Evolutionary conservation across 2,113 vertebrate species (phyloP).

Genomic region (Artemisiospiza belli): DNA sequence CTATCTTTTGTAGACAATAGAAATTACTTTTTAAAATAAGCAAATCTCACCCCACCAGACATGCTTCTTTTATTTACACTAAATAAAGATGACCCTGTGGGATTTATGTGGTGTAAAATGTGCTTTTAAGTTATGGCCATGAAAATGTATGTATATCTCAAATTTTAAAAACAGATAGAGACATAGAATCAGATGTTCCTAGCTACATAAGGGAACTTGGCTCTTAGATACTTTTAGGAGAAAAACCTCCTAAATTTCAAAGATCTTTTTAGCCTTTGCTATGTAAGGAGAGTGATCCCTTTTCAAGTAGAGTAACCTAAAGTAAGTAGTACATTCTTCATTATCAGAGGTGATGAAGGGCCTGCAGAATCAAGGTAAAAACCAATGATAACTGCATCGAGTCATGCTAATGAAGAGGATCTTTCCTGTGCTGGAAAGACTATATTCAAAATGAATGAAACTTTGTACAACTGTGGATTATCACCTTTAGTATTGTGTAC

Average conservation of each 20-base stretch:
- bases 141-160: neutral
- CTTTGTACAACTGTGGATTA: neutral
- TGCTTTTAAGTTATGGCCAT: neutral
- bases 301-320: neutral
- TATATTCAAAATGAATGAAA: neutral
- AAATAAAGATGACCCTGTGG: neutral
- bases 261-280: neutral
- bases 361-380: neutral
- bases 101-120: neutral
- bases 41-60: neutral
- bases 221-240: neutral
- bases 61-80: neutral
- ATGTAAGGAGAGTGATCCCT: neutral
- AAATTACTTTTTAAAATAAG: neutral
- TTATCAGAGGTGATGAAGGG: neutral
- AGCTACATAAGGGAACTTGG: neutral
- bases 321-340: neutral
- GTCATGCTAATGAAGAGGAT: neutral
- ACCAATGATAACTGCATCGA: neutral
- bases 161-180: neutral
- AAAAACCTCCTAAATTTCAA: neutral
- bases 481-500: neutral
- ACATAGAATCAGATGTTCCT: neutral
- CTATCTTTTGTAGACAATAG: neutral
- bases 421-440: neutral